These are phyloP conservation scores for Lemur catta DNA, from an alignment of 2,797 vertebrate species.

Conservation along the genomic window DNA sequence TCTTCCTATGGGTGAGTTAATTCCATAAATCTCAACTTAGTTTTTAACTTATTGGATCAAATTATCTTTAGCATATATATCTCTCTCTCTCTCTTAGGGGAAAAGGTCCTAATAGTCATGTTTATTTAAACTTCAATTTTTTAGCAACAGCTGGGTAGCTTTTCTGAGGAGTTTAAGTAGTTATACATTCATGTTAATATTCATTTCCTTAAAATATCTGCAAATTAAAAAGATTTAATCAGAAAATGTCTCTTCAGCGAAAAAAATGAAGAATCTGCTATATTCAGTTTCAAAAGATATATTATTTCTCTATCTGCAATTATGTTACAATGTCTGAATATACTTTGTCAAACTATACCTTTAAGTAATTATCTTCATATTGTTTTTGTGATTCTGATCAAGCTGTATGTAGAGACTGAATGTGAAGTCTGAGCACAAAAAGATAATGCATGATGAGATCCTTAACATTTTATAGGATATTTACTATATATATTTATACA, in stretches of 20 bases:
- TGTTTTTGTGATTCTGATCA: conserved; percentile 40
- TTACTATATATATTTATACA: conserved; percentile 56
- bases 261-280: conserved; percentile 5
- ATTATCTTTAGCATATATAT: conserved; percentile 30
- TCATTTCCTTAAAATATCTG: conserved; percentile 9
- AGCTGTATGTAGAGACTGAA: conserved; percentile 27
- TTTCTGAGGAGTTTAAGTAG: conserved; percentile 35
- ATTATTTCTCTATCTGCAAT: neutral
- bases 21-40: conserved; percentile 67
- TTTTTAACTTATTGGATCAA: conserved; percentile 81
- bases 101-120: conserved; percentile 29
- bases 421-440: conserved; percentile 55
- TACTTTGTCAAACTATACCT: conserved; percentile 40
- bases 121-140: conserved; percentile 55
- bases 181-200: neutral
- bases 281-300: conserved; percentile 22
- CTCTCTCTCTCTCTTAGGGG: neutral
- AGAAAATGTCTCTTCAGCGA: conserved; percentile 45
- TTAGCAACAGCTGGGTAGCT: conserved; percentile 47
- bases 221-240: conserved; percentile 22
- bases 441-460: neutral
- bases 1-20: conserved; percentile 64
- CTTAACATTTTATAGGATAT: conserved; percentile 47
- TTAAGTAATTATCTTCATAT: conserved; percentile 10
- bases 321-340: conserved; percentile 13